Evolutionary conservation across 2,113 vertebrate species (phyloP).

Genomic region (Dromaius novaehollandiae): DNA sequence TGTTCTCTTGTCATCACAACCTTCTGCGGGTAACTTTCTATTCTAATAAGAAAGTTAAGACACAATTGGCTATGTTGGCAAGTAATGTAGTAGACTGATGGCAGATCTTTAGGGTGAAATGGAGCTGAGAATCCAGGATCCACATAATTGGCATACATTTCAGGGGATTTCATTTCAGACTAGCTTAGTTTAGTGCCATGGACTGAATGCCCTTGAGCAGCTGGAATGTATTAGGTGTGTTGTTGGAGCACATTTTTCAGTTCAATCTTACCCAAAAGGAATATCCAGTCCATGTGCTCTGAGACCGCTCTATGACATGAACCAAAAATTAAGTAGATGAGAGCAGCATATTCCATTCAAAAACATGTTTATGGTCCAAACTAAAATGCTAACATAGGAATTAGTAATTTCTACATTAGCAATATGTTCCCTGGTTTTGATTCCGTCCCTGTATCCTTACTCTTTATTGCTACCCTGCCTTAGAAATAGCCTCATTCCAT

Average conservation of each 20-base stretch:
- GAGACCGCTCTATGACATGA: rapidly evolving
- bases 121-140: not conserved
- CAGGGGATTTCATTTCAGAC: not conserved
- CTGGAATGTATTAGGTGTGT: not conserved
- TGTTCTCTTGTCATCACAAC: not conserved
- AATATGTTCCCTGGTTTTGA: not conserved
- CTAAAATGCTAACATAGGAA: not conserved
- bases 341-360: not conserved
- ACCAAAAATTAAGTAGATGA: not conserved
- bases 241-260: not conserved
- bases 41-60: not conserved
- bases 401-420: not conserved
- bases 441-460: not conserved
- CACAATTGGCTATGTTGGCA: not conserved
- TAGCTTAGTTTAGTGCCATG: not conserved
- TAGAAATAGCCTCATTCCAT: not conserved
- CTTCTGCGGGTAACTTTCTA: not conserved
- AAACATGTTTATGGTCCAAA: not conserved
- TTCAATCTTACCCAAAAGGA: not conserved
- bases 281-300: not conserved
- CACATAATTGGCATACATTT: not conserved
- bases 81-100: rapidly evolving
- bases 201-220: not conserved
- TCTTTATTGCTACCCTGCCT: not conserved
- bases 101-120: not conserved